Evolutionary conservation across 2,797 vertebrate genomes (phyloP), one percentile per base, ranked within the genome.

Genomic region (Menidia menidia): DNA sequence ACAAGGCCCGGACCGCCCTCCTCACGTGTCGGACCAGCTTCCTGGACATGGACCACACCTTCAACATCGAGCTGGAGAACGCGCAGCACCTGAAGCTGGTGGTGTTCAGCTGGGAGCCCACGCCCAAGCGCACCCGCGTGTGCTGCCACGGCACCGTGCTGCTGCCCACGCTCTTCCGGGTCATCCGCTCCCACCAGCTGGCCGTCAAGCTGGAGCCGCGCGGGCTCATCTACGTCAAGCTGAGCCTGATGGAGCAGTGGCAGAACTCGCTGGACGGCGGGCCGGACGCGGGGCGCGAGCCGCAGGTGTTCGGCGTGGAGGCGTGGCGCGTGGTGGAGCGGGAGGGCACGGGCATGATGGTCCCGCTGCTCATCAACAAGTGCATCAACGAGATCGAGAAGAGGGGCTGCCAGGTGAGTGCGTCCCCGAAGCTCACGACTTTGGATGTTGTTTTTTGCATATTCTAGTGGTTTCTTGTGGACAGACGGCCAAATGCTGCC

Each of bases 51-150:
- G 97, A 98, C 89, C 98, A 99, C 88, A 98, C 97, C 0, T 99
- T 99, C 87, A 98, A 99, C 92, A 98, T 99, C 47, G 97, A 99
- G 80, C 93, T 99, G 33, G 98, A 99, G 92, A 99, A 99, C 0
- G 98, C 97, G 2, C 97, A 99, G 92, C 97, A 98, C 84, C 93
- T 99, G 83, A 98, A 98, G 85, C 90, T 99, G 61, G 97, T 98
- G 52, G 97, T 99, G 70, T 99, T 99, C 87, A 97, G 97, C 77
- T 99, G 97, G 97, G 98, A 99, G 57, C 95, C 97, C 31, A 96
- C 95, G 6, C 95, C 97, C 0, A 92, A 93, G 52, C 95, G 94
- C 78, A 97, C 98, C 77, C 89, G 96, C 0, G 96, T 98, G 43
- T 99, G 97, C 86, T 98, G 97, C 86, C 96, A 99, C 11, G 98